phyloP scores from a whole-genome alignment of 1,140 invertebrate species.

The Drosophila pandora region DNA sequence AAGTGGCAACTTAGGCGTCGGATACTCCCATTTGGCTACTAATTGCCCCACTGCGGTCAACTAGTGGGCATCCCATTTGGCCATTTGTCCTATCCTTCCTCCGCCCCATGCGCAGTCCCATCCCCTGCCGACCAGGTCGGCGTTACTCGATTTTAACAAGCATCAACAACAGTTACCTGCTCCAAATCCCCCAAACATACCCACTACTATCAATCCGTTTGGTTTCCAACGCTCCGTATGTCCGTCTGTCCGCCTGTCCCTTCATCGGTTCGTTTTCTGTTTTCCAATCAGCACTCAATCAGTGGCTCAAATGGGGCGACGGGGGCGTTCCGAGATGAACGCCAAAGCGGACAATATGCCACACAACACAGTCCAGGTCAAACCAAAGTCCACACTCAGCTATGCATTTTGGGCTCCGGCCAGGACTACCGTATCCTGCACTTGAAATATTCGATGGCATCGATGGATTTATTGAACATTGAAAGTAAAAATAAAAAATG shows the following conservation, averaged over 20 bases:
- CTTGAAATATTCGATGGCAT: slow-evolving; percentile 5
- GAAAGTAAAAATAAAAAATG: not conserved
- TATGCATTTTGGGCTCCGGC: not conserved
- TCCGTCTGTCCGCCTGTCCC: slow-evolving; percentile 16
- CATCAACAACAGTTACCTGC: slow-evolving; percentile 51
- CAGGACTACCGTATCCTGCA: not conserved
- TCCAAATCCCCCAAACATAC: slow-evolving; percentile 2
- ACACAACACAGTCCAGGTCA: slow-evolving; percentile 48
- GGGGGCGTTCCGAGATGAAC: slow-evolving; percentile 39
- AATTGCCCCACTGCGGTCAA: slow-evolving; percentile 51
- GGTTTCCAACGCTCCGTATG: slow-evolving; percentile 1
- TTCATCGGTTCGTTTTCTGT: slow-evolving; percentile 53
- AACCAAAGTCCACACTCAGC: slow-evolving; percentile 27
- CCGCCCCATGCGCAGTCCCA: not conserved
- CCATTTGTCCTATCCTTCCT: slow-evolving; percentile 1
- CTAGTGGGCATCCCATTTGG: slow-evolving; percentile 18
- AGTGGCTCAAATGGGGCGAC: slow-evolving; percentile 46
- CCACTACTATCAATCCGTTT: slow-evolving; percentile 20
- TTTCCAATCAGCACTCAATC: slow-evolving; percentile 81
- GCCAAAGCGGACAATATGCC: slow-evolving; percentile 73
- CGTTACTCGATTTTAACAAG: slow-evolving; percentile 48
- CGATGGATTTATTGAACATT: too few relatives aligned
- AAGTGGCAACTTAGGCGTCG: slow-evolving; percentile 40
- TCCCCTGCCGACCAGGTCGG: slow-evolving; percentile 1
- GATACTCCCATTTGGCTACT: slow-evolving; percentile 39